These are phyloP conservation scores for Tanytarsus gracilentus DNA, from an alignment of 2,888 invertebrate species.

Conservation along the genomic window DNA sequence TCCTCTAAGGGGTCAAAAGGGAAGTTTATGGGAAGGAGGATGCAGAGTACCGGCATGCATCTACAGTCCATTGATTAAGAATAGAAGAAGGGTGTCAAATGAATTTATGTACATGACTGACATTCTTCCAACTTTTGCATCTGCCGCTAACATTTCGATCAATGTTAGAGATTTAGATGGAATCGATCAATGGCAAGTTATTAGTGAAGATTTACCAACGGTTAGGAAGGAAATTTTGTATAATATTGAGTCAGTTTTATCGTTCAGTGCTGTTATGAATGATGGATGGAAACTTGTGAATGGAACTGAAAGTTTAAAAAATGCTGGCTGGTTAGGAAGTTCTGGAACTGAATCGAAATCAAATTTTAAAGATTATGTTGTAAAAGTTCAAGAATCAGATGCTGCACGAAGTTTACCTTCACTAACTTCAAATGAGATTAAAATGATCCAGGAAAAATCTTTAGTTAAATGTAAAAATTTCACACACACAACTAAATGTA, in stretches of 20 bases:
- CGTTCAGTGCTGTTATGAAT: constrained; percentile 34
- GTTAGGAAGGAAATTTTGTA: constrained; percentile 56
- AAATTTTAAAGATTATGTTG: constrained; percentile 34
- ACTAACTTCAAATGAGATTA: constrained; percentile 32
- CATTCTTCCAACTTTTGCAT: constrained; percentile 66
- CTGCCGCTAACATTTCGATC: constrained; percentile 36
- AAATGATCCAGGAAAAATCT: constrained; percentile 34
- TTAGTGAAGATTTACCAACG: constrained; percentile 43
- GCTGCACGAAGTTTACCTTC: constrained; percentile 33
- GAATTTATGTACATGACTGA: constrained; percentile 71
- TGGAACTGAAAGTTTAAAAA: constrained; percentile 36
- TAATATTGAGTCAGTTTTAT: constrained; percentile 58
- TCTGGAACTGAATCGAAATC: constrained; percentile 33
- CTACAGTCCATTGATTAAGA: constrained; percentile 56
- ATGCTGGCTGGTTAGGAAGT: constrained; percentile 34
- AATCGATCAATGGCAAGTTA: constrained; percentile 57
- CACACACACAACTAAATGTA: constrained; percentile 33
- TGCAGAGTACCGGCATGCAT: constrained; percentile 66
- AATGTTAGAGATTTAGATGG: constrained; percentile 48
- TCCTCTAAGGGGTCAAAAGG: constrained; percentile 65
- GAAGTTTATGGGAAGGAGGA: constrained; percentile 77
- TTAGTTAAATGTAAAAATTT: constrained; percentile 35
- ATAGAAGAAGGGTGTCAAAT: constrained; percentile 49
- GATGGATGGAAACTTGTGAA: constrained; percentile 38
- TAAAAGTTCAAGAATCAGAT: constrained; percentile 34